phyloP scores from a whole-genome alignment of 2,888 invertebrate species.

The Troilus luridus region DNA sequence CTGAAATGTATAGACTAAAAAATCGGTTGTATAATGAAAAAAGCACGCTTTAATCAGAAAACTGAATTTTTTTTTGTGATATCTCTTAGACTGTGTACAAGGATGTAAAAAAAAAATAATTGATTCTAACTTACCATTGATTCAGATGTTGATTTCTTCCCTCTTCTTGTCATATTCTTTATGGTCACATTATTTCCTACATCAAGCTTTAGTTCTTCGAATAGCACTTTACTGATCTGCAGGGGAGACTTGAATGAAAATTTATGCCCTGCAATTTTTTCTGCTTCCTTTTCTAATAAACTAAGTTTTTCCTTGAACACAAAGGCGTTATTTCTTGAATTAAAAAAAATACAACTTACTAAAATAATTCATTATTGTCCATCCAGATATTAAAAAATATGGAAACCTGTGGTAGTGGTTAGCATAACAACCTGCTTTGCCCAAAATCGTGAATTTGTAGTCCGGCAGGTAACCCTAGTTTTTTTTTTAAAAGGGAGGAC shows the following conservation, averaged over 20 bases:
- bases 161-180: conserved; percentile 69
- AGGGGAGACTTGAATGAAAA: conserved; percentile 71
- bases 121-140: conserved; percentile 68
- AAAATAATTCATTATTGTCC: too few relatives aligned
- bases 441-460: too few relatives aligned
- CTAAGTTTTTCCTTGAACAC: conserved; percentile 67
- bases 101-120: neutral
- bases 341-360: neutral
- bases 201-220: conserved; percentile 71
- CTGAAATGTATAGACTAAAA: too few relatives aligned
- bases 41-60: too few relatives aligned
- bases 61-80: too few relatives aligned
- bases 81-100: too few relatives aligned
- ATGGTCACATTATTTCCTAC: conserved; percentile 68
- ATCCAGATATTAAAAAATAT: too few relatives aligned
- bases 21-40: too few relatives aligned
- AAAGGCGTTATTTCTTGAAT: neutral
- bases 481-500: too few relatives aligned
- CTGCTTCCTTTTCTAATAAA: conserved; percentile 69
- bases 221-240: conserved; percentile 71
- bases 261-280: conserved; percentile 69
- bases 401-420: too few relatives aligned
- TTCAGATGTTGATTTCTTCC: conserved; percentile 72
- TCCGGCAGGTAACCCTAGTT: too few relatives aligned
- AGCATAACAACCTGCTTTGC: too few relatives aligned